phyloP scores from a whole-genome alignment of 2,113 vertebrate genomes.

The Eublepharis macularius region DNA sequence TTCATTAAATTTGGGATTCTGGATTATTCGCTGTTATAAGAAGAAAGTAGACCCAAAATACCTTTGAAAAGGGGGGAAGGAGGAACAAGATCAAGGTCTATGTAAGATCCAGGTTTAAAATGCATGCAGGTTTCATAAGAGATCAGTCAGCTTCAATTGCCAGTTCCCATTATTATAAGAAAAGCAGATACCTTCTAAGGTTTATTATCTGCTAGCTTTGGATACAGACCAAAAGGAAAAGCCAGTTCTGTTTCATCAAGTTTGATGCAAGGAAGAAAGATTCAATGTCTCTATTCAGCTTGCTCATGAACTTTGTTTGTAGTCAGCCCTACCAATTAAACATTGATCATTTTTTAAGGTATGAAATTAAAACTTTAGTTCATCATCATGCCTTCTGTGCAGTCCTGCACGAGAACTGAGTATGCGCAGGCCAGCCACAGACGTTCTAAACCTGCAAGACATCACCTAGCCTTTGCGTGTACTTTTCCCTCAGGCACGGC shows the following conservation, averaged over 20 bases:
- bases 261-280: background rate
- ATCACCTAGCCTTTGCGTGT: no score
- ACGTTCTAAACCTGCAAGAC: no score
- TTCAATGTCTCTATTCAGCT: background rate
- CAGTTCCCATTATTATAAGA: background rate
- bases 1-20: background rate
- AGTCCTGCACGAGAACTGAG: no score
- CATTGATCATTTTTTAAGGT: background rate
- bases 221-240: background rate
- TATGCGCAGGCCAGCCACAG: no score
- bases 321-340: background rate
- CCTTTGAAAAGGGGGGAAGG: background rate
- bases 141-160: background rate
- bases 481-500: no score
- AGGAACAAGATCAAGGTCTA: background rate
- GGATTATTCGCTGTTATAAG: background rate
- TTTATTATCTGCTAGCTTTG: background rate
- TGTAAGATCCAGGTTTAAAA: background rate
- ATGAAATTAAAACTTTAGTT: background rate
- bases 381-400: background rate
- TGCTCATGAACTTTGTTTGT: background rate
- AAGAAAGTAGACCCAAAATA: background rate
- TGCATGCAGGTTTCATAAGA: background rate
- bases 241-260: background rate
- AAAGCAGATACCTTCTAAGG: background rate